A percentile compares a stretch with the other conserved stretches of the same genome.
Conservation (phyloP, 2,113 vertebrate species). For the Hippopotamus amphibius region DNA sequence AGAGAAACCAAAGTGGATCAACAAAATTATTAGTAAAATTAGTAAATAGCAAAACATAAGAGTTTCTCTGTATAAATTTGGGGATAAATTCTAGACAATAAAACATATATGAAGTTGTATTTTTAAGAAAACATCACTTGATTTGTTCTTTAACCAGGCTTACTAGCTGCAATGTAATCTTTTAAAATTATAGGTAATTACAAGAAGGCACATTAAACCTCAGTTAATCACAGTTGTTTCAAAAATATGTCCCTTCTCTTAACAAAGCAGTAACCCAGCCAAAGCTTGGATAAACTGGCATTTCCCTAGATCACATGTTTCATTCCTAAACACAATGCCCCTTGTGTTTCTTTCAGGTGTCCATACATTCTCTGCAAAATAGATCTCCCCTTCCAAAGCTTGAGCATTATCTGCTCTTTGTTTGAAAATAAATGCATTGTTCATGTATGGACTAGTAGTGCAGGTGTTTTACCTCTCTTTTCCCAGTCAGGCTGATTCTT, state of each 20-base stretch:
- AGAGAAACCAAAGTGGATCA: conserved; percentile 37
- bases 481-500: conserved; percentile 59
- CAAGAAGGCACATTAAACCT: conserved; percentile 75
- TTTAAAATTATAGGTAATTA: conserved; percentile 77
- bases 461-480: conserved; percentile 71
- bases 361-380: conserved; percentile 76
- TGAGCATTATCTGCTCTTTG: conserved; percentile 77
- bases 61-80: conserved; percentile 21
- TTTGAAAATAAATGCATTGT: conserved; percentile 76
- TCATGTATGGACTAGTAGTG: conserved; percentile 63
- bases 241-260: conserved; percentile 79
- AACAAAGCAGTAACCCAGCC: conserved; percentile 72
- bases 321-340: conserved; percentile 78
- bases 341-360: conserved; percentile 75
- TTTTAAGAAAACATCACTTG: conserved; percentile 59
- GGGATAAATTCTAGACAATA: conserved; percentile 49
- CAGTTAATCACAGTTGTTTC: conserved; percentile 80
- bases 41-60: conserved; percentile 43
- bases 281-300: conserved; percentile 77
- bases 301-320: conserved; percentile 77
- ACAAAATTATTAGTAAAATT: conserved; percentile 22
- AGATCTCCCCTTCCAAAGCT: conserved; percentile 70
- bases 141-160: conserved; percentile 70
- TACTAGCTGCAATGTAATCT: conserved; percentile 74
- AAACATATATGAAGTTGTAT: conserved; percentile 43